Evolutionary conservation across 2,113 vertebrate species (phyloP).

Genomic region (Aphelocoma coerulescens): DNA sequence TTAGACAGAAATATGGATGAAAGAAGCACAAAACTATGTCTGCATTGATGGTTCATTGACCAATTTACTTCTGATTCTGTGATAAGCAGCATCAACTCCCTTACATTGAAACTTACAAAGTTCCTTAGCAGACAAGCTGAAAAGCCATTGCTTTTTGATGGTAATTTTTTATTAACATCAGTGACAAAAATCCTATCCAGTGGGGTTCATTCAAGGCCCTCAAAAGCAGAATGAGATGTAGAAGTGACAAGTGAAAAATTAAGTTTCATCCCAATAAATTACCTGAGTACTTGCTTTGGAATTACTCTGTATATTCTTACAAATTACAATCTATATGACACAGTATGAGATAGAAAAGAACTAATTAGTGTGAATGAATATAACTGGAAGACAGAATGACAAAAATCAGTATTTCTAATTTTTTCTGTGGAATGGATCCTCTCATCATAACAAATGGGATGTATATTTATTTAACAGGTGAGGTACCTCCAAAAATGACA

Average conservation of each 20-base stretch:
- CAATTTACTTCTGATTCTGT: neutral
- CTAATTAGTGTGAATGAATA: neutral
- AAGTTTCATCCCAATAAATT: neutral
- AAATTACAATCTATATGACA: neutral
- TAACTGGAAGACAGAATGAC: neutral
- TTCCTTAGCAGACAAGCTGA: neutral
- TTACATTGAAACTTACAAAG: neutral
- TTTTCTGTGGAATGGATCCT: neutral
- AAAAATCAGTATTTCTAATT: neutral
- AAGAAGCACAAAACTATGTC: neutral
- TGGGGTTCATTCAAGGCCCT: neutral
- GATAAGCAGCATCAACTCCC: neutral
- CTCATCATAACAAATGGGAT: neutral
- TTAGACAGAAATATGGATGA: constrained; percentile 12
- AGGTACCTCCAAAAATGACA: neutral
- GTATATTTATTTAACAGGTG: neutral
- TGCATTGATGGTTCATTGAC: neutral
- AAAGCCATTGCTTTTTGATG: neutral
- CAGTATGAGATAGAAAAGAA: neutral
- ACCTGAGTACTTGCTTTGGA: neutral
- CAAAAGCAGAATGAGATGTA: neutral
- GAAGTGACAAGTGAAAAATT: neutral
- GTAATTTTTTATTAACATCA: neutral
- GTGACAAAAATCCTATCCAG: neutral
- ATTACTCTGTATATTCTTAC: neutral